These are phyloP conservation scores for Nymphalis urticae DNA, from an alignment of 2,888 invertebrate species.

Conservation along the genomic window DNA sequence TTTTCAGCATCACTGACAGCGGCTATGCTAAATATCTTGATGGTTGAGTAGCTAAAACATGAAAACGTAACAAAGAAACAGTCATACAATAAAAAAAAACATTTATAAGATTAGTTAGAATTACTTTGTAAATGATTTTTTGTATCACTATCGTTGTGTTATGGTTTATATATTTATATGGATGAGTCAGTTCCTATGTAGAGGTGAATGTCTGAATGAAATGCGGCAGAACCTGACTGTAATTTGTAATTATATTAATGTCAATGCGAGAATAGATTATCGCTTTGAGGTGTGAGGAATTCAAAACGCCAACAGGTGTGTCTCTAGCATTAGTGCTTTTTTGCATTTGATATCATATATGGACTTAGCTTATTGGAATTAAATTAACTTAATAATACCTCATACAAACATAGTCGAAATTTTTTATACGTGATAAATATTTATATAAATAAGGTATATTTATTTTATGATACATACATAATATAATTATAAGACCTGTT, in stretches of 20 bases:
- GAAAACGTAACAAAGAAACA: no score
- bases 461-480: no score
- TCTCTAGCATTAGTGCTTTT: background rate
- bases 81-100: no score
- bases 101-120: no score
- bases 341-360: background rate
- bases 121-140: no score
- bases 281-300: background rate
- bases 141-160: no score
- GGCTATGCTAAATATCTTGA: no score
- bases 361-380: background rate
- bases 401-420: background rate
- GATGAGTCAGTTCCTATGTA: constrained; percentile 24
- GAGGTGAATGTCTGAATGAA: constrained; percentile 26
- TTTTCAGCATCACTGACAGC: no score
- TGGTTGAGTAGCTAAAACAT: no score
- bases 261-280: background rate
- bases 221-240: constrained; percentile 18
- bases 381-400: background rate
- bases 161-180: background rate
- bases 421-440: no score
- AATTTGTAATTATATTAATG: constrained; percentile 27
- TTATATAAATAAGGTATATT: no score
- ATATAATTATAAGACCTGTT: no score
- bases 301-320: constrained; percentile 2